Evolutionary conservation across 1,140 invertebrate genomes (phyloP).

Genomic region (Cotesia glomerata): DNA sequence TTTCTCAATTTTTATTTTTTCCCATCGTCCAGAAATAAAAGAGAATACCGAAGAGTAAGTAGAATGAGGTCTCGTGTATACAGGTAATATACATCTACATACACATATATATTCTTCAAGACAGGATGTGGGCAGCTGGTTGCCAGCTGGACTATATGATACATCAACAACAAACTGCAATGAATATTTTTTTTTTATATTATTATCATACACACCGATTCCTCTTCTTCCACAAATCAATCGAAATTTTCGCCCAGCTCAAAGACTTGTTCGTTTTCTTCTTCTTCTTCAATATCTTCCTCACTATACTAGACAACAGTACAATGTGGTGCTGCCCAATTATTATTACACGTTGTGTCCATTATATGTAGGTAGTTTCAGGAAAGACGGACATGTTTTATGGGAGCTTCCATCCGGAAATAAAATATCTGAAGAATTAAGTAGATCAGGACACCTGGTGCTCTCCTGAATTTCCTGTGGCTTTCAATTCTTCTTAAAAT

Average conservation of each 20-base stretch:
- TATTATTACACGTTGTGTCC: no score
- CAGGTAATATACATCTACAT: neutral
- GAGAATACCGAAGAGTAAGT: conserved; percentile 8
- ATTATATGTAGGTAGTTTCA: no score
- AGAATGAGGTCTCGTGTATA: neutral
- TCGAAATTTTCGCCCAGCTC: no score
- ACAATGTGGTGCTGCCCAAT: no score
- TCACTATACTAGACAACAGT: no score
- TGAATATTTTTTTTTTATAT: neutral
- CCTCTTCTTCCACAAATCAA: neutral
- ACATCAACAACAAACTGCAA: conserved; percentile 16
- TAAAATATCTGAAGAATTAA: no score
- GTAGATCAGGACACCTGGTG: conserved; percentile 11
- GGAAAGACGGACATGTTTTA: no score
- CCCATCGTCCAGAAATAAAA: neutral
- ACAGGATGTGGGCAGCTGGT: conserved; percentile 55
- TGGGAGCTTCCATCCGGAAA: no score
- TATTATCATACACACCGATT: neutral
- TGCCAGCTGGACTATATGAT: conserved; percentile 49
- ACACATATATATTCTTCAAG: neutral
- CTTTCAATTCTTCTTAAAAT: neutral
- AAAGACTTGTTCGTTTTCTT: neutral
- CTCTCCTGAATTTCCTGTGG: conserved; percentile 5
- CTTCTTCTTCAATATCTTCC: no score
- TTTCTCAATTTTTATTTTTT: neutral